phyloP scores from a whole-genome alignment of 2,797 vertebrate species.

The Platyrinchus mystaceus region DNA sequence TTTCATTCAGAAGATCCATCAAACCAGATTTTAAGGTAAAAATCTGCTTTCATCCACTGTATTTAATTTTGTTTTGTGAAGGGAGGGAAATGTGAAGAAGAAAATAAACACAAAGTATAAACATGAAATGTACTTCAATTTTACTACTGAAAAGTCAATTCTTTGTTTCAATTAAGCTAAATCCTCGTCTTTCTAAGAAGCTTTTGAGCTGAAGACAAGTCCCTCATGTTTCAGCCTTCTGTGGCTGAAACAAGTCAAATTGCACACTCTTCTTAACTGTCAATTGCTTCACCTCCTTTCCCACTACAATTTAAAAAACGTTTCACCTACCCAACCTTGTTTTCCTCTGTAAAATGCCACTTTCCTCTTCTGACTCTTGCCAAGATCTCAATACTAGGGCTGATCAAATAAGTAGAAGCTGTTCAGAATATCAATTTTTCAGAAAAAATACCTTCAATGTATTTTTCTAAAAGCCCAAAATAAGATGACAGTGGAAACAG shows the following conservation, averaged over 20 bases:
- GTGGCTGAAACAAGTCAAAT: not conserved
- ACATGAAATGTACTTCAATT: not conserved
- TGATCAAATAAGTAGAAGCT: not conserved
- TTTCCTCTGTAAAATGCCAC: not conserved
- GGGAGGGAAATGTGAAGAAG: not conserved
- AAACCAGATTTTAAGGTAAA: constrained; percentile 22
- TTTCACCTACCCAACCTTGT: not conserved
- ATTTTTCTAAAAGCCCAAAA: not conserved
- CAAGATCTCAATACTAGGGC: not conserved
- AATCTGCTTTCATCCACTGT: not conserved
- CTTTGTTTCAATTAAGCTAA: not conserved
- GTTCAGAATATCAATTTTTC: not conserved
- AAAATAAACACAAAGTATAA: not conserved
- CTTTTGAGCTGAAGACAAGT: not conserved
- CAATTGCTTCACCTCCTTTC: not conserved
- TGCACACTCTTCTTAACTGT: not conserved
- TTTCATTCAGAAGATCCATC: not conserved
- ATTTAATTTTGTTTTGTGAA: constrained; percentile 5
- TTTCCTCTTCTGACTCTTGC: not conserved
- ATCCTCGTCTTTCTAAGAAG: not conserved
- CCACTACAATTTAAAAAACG: not conserved
- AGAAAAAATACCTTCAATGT: not conserved
- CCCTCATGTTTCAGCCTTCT: not conserved
- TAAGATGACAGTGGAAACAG: not conserved
- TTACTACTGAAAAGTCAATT: not conserved